Percentiles rank a stretch among this genome's conserved stretches.
Evolutionary conservation across 2,797 vertebrate species (phyloP).

Genomic region (Lemur catta): DNA sequence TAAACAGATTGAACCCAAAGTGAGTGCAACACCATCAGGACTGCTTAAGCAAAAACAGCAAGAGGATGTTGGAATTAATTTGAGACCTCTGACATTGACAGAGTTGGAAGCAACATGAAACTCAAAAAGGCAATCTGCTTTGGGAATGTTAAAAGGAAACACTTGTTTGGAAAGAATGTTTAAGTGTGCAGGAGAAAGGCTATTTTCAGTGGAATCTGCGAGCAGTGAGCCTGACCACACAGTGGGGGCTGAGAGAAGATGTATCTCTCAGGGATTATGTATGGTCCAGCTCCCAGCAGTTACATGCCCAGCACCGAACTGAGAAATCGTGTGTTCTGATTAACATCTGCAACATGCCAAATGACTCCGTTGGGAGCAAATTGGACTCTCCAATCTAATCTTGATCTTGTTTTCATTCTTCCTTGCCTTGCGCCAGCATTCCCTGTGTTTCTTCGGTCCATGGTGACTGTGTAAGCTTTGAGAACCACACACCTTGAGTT

Average conservation of each 20-base stretch:
- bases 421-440: constrained; percentile 50
- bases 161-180: constrained; percentile 63
- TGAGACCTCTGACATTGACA: constrained; percentile 45
- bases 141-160: constrained; percentile 75
- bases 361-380: constrained; percentile 54
- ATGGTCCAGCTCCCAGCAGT: neutral
- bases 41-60: constrained; percentile 52
- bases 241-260: constrained; percentile 3
- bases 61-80: constrained; percentile 49
- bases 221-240: constrained; percentile 28
- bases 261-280: neutral
- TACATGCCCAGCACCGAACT: neutral
- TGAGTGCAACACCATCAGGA: neutral
- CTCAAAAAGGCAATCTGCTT: constrained; percentile 50
- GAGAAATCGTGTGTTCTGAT: constrained; percentile 3
- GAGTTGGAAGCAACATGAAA: constrained; percentile 69
- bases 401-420: constrained; percentile 60
- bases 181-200: constrained; percentile 61
- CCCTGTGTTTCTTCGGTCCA: constrained; percentile 79
- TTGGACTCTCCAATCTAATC: constrained; percentile 55
- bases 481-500: constrained; percentile 74
- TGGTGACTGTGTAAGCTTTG: constrained; percentile 51
- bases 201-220: constrained; percentile 46
- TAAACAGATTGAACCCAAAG: constrained; percentile 40
- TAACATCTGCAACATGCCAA: neutral